These are phyloP conservation scores for Cryptosula pallasiana DNA, from an alignment of 2,888 invertebrate species.

Conservation along the genomic window DNA sequence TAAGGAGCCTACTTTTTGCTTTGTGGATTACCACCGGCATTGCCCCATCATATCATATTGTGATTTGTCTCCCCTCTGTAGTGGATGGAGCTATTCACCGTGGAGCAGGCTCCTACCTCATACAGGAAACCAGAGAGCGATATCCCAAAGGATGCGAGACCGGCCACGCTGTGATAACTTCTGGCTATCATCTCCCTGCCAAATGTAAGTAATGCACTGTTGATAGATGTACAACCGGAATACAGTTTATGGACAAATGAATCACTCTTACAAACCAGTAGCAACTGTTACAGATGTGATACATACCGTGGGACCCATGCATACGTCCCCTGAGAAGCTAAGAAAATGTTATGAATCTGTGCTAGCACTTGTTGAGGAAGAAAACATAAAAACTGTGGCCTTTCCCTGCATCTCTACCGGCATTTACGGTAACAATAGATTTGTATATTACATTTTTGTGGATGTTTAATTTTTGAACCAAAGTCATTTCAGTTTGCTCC, in stretches of 20 bases:
- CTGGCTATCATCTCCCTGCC: conserved; percentile 73
- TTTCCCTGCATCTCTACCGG: conserved; percentile 89
- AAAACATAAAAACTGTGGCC: conserved; percentile 47
- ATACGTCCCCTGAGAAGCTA: neutral
- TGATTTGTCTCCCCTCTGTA: conserved; percentile 41
- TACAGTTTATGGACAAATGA: neutral
- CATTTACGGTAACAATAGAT: conserved; percentile 67
- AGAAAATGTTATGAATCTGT: neutral
- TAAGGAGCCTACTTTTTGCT: too few species aligned
- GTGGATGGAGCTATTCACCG: conserved; percentile 86
- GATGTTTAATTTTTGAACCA: too few species aligned
- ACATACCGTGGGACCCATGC: neutral
- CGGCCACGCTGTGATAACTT: conserved; percentile 78
- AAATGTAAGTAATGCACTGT: conserved; percentile 64
- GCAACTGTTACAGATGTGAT: neutral
- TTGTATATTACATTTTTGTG: too few species aligned
- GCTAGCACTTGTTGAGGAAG: neutral
- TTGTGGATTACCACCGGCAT: too few species aligned
- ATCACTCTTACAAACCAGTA: neutral
- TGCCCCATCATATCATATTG: too few species aligned
- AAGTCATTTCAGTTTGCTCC: too few species aligned
- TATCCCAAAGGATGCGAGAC: conserved; percentile 51
- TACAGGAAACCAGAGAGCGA: conserved; percentile 38
- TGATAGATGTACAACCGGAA: neutral
- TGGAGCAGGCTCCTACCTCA: conserved; percentile 66